Base-by-base conservation (phyloP, 2,797 vertebrate genomes). In the Chaunax sp. region DNA sequence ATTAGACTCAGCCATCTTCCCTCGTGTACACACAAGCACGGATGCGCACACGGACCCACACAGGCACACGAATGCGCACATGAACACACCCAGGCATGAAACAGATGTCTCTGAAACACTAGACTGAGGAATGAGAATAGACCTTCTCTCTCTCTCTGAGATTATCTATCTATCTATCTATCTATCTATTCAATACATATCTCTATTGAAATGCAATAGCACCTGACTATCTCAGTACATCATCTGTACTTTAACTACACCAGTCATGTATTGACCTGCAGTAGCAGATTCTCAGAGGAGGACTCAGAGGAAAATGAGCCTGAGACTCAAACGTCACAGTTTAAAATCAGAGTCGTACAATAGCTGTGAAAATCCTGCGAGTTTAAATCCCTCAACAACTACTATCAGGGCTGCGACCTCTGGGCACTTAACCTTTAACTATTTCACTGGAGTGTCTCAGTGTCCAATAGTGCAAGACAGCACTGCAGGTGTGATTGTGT, bases 81-180 rank as follows among this genome's bases (percentile, higher is more conserved):
- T 64, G 62, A 23, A 46, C 53, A 81, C 43, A 75, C 30, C 64
- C 71, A 58, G 57, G 61, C 67, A 60, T 53, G 61, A 78, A 82
- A 75, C 77, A 93, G 89, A 90, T 91, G 87, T 81, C 78, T 76
- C 60, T 80, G 86, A 88, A 88, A 90, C 75, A 72, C 70, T 69
- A 86, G 79, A 85, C 72, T 63, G 52, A 67, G 49, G 63, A 66
- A 75, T 65, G 65, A 88, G 56, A 77, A 66, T 47, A 47, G 52
- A 37, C n/a, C n/a, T n/a, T 12, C 35, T 37, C 3, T 12, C 35
- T 37, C n/a, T n/a, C 22, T 16, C 54, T 49, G 1, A n/a, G 15
- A 25, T 3, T 15, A 8, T 50, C 43, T 47, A 11, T 56, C 68
- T 46, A 13, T 40, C 47, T 13, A 3, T 33, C 19, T 47, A 7